Conservation (phyloP, 2,797 vertebrate genomes). For the Hozukius guyotensis region DNA sequence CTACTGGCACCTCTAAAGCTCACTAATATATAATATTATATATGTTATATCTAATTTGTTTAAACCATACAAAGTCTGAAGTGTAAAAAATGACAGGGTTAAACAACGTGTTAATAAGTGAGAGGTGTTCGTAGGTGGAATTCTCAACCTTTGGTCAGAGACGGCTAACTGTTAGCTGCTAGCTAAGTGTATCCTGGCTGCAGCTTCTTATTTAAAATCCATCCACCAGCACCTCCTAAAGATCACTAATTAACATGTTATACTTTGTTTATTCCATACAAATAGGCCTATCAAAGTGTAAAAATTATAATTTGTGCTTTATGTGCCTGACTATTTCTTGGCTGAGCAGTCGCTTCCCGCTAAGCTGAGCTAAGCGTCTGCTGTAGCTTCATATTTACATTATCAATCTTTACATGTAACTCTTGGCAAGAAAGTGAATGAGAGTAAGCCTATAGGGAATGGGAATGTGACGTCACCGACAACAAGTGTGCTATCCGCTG, state of each 20-base stretch:
- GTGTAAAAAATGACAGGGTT: not conserved
- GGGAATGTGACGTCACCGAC: too few relatives aligned
- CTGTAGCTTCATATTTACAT: not conserved
- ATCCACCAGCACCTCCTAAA: not conserved
- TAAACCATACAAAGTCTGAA: not conserved
- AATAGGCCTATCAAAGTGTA: not conserved
- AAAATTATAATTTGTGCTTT: not conserved
- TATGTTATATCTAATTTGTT: not conserved
- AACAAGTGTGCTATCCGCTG: too few relatives aligned
- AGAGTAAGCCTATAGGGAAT: too few relatives aligned
- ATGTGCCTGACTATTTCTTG: not conserved
- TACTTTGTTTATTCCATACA: not conserved
- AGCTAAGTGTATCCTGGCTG: not conserved
- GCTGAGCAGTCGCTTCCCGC: not conserved
- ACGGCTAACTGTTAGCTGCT: not conserved
- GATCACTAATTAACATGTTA: not conserved
- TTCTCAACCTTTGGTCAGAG: not conserved
- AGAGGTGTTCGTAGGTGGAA: not conserved
- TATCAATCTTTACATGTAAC: too few relatives aligned
- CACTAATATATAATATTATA: too few relatives aligned
- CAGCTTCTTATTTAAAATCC: not conserved
- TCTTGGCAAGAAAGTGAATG: too few relatives aligned
- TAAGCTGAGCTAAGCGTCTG: too few relatives aligned
- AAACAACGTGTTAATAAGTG: not conserved
- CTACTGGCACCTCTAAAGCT: not conserved